Base-by-base conservation (phyloP, 1,140 invertebrate species). In the Drosophila trapezifrons region DNA sequence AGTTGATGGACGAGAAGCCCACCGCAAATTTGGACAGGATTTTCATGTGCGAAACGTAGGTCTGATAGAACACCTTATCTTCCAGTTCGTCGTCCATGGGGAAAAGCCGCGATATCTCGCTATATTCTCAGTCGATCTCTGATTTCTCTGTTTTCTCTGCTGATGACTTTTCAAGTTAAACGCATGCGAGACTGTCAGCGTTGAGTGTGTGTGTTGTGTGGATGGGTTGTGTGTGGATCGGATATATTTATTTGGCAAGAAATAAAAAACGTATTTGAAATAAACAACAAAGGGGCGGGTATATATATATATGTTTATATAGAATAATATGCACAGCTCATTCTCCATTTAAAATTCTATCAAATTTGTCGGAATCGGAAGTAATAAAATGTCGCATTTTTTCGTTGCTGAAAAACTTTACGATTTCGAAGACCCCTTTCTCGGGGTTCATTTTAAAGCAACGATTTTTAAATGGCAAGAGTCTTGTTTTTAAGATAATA, bases 41-140 rank as follows among this genome's bases (percentile, higher is more conserved):
- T 94, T 96, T 97, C 94, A 96, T 95, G 90, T 97, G 95, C 58
- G 96, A 95, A 71, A 96, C 87, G 92, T 96, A 97, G 43, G 96
- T 96, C 93, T 97, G 96, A 92, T 96, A 96, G 75, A 97, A 93
- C 80, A 97, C 95, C 94, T 95, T 95, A 86, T 97, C 96, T 93
- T 97, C 96, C 87, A 97, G 93, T 93, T 97, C 96, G 94, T 97
- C 96, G 94, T 97, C 96, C 96, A 97, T 97, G 78, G 78, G 67
- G 67, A 71, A 81, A 51, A 37, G 38, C 56, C 66, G 32, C 17
- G 8, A 35, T 54, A 8, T 54, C 51, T 37, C 46, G 46, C 15
- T 65, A 17, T 27, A 27, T 17, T 65, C 62, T 29, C 18, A n/a
- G 25, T 12, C 49, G 60, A 13, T 64, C 45, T 52, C 42, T 45